phyloP scores from a whole-genome alignment of 2,113 vertebrate genomes.

The Bufo bufo region DNA sequence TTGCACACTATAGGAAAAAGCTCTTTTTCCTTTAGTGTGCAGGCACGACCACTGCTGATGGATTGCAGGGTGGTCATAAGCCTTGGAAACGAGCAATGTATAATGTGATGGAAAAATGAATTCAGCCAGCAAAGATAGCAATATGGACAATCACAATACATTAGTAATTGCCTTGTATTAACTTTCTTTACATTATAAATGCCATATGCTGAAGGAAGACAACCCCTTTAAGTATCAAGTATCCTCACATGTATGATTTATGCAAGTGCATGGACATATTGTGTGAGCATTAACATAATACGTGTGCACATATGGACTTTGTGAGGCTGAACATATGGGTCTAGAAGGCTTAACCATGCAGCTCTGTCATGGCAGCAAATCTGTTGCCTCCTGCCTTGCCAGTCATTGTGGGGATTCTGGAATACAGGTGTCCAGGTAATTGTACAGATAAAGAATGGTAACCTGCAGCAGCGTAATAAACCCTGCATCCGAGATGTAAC shows the following conservation, averaged over 20 bases:
- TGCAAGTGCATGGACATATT: conserved; percentile 22
- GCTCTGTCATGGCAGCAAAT: conserved; percentile 22
- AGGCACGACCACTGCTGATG: no score
- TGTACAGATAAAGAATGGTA: not conserved
- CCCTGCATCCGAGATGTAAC: not conserved
- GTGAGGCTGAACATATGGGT: conserved; percentile 31
- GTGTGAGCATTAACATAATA: conserved; percentile 17
- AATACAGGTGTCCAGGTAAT: not conserved
- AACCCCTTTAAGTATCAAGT: not conserved
- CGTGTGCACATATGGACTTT: conserved; percentile 34
- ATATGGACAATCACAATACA: no score
- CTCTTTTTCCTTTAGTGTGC: no score
- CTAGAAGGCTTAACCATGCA: not conserved
- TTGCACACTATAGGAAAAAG: no score
- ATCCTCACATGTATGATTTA: conserved; percentile 15
- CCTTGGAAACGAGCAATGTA: no score
- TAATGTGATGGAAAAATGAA: no score
- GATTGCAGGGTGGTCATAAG: no score
- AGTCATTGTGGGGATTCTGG: not conserved
- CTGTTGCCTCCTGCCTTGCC: conserved; percentile 10
- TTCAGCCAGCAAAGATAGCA: no score
- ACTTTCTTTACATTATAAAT: not conserved
- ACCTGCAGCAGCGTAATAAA: not conserved
- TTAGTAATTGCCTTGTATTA: no score
- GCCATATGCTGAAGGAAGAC: not conserved